phyloP scores from a whole-genome alignment of 2,888 invertebrate species.

The Heliconius cydno region DNA sequence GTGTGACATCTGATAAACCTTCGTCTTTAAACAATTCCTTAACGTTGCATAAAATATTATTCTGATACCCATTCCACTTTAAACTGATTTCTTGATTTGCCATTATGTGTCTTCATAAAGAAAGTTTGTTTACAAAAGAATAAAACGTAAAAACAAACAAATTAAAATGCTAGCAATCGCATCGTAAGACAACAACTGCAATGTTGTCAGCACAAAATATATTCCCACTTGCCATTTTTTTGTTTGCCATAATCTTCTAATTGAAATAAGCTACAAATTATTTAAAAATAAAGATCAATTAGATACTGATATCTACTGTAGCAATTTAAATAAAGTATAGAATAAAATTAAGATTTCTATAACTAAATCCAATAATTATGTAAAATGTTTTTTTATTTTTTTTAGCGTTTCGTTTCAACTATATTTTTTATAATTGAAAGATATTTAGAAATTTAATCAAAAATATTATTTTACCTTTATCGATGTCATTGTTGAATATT shows the following conservation, averaged over 20 bases:
- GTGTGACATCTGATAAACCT: constrained; percentile 86
- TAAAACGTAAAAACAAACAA: constrained; percentile 52
- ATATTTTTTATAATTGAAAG: too few species aligned
- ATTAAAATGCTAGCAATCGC: constrained; percentile 42
- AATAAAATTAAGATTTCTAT: not conserved
- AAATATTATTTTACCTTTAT: too few species aligned
- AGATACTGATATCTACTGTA: not conserved
- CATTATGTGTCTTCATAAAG: constrained; percentile 61
- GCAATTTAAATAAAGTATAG: not conserved
- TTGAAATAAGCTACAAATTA: not conserved
- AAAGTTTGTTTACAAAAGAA: constrained; percentile 49
- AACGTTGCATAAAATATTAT: constrained; percentile 85
- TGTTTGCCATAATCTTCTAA: not conserved
- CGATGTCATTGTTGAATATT: too few species aligned
- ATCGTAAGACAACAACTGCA: constrained; percentile 47
- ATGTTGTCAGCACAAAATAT: constrained; percentile 43
- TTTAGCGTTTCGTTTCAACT: too few species aligned
- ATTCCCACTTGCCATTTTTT: not conserved
- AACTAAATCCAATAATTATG: too few species aligned
- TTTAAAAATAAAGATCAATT: not conserved
- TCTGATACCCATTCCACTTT: constrained; percentile 88
- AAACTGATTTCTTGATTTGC: constrained; percentile 86
- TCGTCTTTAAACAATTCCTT: constrained; percentile 86
- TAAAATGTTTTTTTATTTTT: too few species aligned
- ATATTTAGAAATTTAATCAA: too few species aligned